phyloP scores from a whole-genome alignment of 2,113 vertebrate species.

The Eretmochelys imbricata region DNA sequence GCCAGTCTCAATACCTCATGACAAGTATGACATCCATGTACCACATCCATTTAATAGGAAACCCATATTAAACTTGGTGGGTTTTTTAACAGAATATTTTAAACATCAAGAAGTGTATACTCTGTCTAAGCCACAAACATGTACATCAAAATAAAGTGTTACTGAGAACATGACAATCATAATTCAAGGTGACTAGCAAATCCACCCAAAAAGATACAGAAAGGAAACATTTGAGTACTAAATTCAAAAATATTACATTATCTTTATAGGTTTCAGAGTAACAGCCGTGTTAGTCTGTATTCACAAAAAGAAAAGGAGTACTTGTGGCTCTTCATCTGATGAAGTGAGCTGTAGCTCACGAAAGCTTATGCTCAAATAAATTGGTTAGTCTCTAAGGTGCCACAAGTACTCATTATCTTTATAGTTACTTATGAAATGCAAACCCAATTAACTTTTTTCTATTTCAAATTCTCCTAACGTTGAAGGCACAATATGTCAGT shows the following conservation, averaged over 20 bases:
- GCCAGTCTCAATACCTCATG: not conserved
- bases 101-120: not conserved
- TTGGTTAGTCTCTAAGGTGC: no score
- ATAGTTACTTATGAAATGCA: not conserved
- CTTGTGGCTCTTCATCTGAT: no score
- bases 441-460: not conserved
- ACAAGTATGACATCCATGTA: not conserved
- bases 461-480: not conserved
- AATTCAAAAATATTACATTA: not conserved
- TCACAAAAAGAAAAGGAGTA: no score
- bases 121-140: not conserved
- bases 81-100: not conserved
- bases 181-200: not conserved
- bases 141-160: not conserved
- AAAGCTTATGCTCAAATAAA: no score
- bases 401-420: not conserved
- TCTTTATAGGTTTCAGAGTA: not conserved
- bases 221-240: not conserved
- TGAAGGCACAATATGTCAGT: not conserved
- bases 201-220: not conserved
- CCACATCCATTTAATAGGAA: not conserved
- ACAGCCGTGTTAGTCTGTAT: no score
- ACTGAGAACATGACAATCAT: not conserved
- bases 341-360: no score
- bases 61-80: not conserved